Percentiles rank a stretch among this genome's conserved stretches.
phyloP scores from a whole-genome alignment of 2,797 vertebrate species.

The Sebastolobus altivelis region DNA sequence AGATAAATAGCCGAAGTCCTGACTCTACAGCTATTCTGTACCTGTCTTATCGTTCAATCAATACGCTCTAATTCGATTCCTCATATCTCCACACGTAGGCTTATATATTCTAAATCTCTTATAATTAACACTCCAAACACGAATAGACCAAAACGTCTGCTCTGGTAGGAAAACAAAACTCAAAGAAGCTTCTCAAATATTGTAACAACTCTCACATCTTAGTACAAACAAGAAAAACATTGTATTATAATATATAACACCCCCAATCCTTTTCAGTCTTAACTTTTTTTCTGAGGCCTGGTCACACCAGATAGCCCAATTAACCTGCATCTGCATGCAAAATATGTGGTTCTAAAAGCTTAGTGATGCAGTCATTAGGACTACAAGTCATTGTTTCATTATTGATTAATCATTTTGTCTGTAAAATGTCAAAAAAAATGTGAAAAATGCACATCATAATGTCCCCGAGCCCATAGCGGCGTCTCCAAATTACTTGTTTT shows the following conservation, averaged over 20 bases:
- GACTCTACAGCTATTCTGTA: background rate
- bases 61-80: background rate
- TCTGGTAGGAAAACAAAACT: slow-evolving; percentile 2
- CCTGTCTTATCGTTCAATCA: background rate
- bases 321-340: too few species aligned
- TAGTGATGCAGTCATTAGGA: background rate
- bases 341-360: background rate
- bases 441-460: background rate
- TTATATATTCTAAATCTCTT: slow-evolving; percentile 2
- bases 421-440: background rate
- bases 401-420: background rate
- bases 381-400: background rate
- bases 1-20: background rate
- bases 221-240: background rate
- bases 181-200: background rate
- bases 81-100: background rate
- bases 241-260: background rate
- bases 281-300: background rate
- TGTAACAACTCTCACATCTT: background rate
- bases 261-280: background rate
- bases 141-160: slow-evolving; percentile 1
- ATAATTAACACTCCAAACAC: slow-evolving; percentile 13
- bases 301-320: background rate
- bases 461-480: background rate
- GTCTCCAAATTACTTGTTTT: background rate